Percentiles rank a stretch among this genome's conserved stretches.
phyloP scores from a whole-genome alignment of 2,888 invertebrate species.

The Ophion slaviceki region DNA sequence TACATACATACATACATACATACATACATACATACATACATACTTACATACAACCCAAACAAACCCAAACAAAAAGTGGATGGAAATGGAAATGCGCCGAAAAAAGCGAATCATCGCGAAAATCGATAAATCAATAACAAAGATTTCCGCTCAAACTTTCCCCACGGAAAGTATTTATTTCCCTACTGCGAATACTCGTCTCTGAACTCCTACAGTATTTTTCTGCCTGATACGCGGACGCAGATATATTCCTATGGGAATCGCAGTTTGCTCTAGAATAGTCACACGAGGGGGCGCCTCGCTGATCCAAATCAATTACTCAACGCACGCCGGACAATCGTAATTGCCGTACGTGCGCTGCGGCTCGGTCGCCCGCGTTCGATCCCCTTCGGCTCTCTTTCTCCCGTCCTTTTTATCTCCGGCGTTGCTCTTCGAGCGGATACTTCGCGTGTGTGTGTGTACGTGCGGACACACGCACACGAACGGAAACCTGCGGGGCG shows the following conservation, averaged over 20 bases:
- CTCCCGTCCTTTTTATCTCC: slow-evolving; percentile 13
- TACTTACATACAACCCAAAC: too few species aligned
- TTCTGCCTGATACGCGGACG: neutral
- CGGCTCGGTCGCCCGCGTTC: slow-evolving; percentile 61
- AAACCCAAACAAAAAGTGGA: too few species aligned
- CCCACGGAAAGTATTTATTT: neutral
- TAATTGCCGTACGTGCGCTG: slow-evolving; percentile 71
- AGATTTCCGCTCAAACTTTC: neutral
- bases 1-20: too few species aligned
- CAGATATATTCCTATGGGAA: neutral
- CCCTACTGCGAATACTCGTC: neutral
- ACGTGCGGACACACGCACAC: slow-evolving; percentile 18
- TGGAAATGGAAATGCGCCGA: too few species aligned
- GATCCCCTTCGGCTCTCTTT: slow-evolving; percentile 47
- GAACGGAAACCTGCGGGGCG: slow-evolving; percentile 40
- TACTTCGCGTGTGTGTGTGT: slow-evolving; percentile 32
- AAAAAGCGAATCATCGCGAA: too few species aligned
- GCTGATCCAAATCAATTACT: slow-evolving; percentile 74
- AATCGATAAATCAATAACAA: too few species aligned
- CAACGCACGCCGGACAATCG: slow-evolving; percentile 72
- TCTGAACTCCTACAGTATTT: neutral
- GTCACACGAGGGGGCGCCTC: slow-evolving; percentile 24
- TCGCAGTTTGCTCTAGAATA: slow-evolving; percentile 62
- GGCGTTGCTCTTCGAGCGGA: slow-evolving; percentile 25
- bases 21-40: too few species aligned